These are phyloP conservation scores for Pangasianodon gigas DNA, from an alignment of 2,113 vertebrate genomes.

Conservation along the genomic window DNA sequence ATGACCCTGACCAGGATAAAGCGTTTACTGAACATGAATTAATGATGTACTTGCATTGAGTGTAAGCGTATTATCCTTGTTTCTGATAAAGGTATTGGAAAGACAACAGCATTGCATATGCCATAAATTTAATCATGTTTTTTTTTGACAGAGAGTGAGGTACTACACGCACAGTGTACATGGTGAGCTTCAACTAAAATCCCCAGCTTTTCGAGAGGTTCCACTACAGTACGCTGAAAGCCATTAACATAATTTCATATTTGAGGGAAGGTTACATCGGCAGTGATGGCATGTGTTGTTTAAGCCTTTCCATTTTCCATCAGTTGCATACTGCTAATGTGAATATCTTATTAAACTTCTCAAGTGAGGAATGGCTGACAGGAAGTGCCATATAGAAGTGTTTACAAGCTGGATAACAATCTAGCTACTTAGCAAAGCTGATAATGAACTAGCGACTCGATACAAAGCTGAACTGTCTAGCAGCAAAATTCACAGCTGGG, in stretches of 20 bases:
- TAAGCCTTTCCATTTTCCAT: neutral
- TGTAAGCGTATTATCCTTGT: neutral
- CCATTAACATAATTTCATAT: neutral
- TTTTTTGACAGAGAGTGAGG: neutral
- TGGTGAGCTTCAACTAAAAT: neutral
- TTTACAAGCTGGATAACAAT: neutral
- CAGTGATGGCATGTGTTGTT: neutral
- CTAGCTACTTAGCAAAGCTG: slow-evolving; percentile 20
- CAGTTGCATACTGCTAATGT: neutral
- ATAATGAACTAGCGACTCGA: neutral
- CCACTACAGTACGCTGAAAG: neutral
- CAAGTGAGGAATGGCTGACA: too few relatives aligned
- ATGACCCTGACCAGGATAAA: neutral
- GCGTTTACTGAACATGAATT: neutral
- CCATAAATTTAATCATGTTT: neutral
- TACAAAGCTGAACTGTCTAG: neutral
- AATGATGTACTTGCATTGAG: neutral
- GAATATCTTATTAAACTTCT: neutral
- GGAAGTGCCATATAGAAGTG: neutral
- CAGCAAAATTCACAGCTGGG: slow-evolving; percentile 20
- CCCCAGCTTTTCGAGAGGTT: neutral
- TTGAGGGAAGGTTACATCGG: neutral
- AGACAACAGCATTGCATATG: too few relatives aligned
- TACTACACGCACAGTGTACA: neutral
- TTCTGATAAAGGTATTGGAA: neutral